A percentile compares a stretch with the other conserved stretches of the same genome.
Evolutionary conservation across 2,888 invertebrate species (phyloP).

Genomic region (Seira ritae): DNA sequence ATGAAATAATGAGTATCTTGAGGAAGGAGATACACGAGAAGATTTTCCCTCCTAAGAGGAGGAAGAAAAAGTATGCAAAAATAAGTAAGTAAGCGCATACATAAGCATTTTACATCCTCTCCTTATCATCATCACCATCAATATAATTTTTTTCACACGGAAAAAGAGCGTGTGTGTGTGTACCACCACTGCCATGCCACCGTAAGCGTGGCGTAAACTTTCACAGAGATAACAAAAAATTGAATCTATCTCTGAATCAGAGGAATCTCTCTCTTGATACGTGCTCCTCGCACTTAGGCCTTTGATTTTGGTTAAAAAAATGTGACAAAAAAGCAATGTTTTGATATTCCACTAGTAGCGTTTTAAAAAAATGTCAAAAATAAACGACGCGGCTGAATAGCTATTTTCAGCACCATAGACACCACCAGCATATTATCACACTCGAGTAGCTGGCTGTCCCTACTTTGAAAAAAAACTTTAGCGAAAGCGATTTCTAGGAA

Average conservation of each 20-base stretch:
- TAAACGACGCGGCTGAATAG: slow-evolving; percentile 69
- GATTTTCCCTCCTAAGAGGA: slow-evolving; percentile 24
- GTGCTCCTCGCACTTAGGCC: slow-evolving; percentile 17
- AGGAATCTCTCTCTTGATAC: neutral
- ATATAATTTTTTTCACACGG: slow-evolving; percentile 25
- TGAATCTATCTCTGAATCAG: too few relatives aligned
- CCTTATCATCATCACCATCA: too few relatives aligned
- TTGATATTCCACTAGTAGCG: slow-evolving; percentile 67
- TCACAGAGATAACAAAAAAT: too few relatives aligned
- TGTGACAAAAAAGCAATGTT: slow-evolving; percentile 55
- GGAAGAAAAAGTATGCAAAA: too few relatives aligned
- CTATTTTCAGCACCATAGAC: slow-evolving; percentile 70
- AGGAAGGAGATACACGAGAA: slow-evolving; percentile 57
- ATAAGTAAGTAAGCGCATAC: too few relatives aligned
- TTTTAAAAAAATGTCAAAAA: slow-evolving; percentile 71
- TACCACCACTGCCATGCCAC: too few relatives aligned
- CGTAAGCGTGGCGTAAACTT: too few relatives aligned
- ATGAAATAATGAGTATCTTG: slow-evolving; percentile 72
- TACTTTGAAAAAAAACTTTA: too few relatives aligned
- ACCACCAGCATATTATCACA: slow-evolving; percentile 31
- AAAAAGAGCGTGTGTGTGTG: slow-evolving; percentile 27
- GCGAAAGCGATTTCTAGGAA: too few relatives aligned
- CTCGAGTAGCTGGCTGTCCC: neutral
- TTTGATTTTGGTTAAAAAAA: slow-evolving; percentile 50
- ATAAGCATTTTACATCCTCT: too few relatives aligned